A percentile compares a stretch with the other conserved stretches of the same genome.
These are phyloP conservation scores for Heliconius hewitsoni DNA, from an alignment of 1,140 invertebrate species.

Conservation along the genomic window DNA sequence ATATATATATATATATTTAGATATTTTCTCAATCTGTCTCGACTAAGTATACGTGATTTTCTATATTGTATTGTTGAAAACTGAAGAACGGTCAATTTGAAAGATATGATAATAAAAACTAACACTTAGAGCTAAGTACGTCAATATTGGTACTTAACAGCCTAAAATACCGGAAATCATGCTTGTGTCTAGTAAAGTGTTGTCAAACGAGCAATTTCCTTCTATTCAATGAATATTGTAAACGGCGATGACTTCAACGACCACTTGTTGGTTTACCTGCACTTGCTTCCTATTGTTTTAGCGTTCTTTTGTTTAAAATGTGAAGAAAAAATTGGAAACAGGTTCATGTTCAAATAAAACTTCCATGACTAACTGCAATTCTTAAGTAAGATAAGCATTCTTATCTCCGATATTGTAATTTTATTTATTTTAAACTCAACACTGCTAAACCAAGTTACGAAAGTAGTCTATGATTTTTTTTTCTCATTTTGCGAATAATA, in stretches of 20 bases:
- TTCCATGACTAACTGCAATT: not conserved
- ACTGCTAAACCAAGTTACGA: too few species aligned
- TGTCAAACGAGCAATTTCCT: slow-evolving; percentile 44
- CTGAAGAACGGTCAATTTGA: too few species aligned
- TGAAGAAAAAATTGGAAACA: not conserved
- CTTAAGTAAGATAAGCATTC: not conserved
- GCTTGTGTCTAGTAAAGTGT: slow-evolving; percentile 42
- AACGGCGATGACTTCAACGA: slow-evolving; percentile 36
- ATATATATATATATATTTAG: too few species aligned
- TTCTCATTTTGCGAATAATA: not conserved
- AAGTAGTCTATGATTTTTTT: too few species aligned
- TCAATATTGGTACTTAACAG: slow-evolving; percentile 18
- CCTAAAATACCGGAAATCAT: slow-evolving; percentile 37
- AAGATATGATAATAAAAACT: not conserved
- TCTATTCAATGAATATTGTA: slow-evolving; percentile 42
- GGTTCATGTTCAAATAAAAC: not conserved
- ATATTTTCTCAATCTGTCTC: too few species aligned
- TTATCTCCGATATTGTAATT: not conserved
- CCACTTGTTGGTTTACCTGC: slow-evolving; percentile 33
- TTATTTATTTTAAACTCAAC: too few species aligned
- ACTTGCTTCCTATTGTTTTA: slow-evolving; percentile 34
- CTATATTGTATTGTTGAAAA: too few species aligned
- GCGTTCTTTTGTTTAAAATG: slow-evolving; percentile 22
- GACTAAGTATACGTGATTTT: too few species aligned
- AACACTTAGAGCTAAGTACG: not conserved